Conservation (phyloP, 1,140 invertebrate species). For the Drosophila kurseongensis region DNA sequence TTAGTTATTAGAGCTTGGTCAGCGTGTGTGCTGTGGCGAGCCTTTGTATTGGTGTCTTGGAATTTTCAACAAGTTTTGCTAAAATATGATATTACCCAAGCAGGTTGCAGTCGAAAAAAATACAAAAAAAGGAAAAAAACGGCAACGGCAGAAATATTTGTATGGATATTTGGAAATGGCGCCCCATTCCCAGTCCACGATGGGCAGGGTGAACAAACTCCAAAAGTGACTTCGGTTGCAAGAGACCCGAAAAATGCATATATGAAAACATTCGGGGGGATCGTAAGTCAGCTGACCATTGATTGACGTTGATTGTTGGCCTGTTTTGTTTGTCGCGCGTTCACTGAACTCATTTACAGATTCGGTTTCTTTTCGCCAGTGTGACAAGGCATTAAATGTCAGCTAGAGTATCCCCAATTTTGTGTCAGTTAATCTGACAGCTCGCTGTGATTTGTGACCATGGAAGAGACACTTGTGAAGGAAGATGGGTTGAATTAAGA, state of each 20-base stretch:
- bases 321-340: slow-evolving; percentile 39
- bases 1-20: slow-evolving; percentile 70
- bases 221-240: slow-evolving; percentile 29
- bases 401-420: slow-evolving; percentile 10
- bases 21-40: slow-evolving; percentile 39
- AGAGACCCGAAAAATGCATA: slow-evolving; percentile 49
- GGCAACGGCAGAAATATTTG: slow-evolving; percentile 29
- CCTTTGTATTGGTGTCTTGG: slow-evolving; percentile 42
- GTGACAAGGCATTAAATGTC: slow-evolving; percentile 40
- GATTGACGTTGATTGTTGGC: slow-evolving; percentile 60
- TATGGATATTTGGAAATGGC: slow-evolving; percentile 63
- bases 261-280: slow-evolving; percentile 8
- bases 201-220: slow-evolving; percentile 62
- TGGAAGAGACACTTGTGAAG: slow-evolving; percentile 20
- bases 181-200: slow-evolving; percentile 45
- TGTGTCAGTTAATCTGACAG: slow-evolving; percentile 8
- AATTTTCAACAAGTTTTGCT: slow-evolving; percentile 78
- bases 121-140: slow-evolving; percentile 10
- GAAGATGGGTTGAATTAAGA: slow-evolving; percentile 13
- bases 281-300: slow-evolving; percentile 59
- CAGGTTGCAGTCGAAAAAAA: slow-evolving; percentile 60
- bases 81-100: slow-evolving; percentile 80
- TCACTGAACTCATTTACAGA: slow-evolving; percentile 61
- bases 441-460: slow-evolving; percentile 26
- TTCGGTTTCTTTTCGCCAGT: slow-evolving; percentile 23